phyloP scores from a whole-genome alignment of 2,113 vertebrate genomes.

The Jacana jacana region DNA sequence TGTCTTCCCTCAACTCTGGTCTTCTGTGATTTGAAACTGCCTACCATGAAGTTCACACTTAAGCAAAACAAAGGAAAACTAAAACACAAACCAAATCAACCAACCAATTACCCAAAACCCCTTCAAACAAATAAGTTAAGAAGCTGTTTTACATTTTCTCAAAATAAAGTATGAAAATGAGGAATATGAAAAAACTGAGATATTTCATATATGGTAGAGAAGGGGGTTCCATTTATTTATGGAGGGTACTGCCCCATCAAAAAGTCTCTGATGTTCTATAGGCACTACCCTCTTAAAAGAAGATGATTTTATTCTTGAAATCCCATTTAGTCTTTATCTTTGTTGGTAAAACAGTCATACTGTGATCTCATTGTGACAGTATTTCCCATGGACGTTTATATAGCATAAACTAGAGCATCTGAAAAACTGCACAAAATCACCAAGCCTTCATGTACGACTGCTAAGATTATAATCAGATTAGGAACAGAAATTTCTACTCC shows the following conservation, averaged over 20 bases:
- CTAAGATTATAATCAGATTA: not conserved
- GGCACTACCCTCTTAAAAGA: not conserved
- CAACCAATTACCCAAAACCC: rapidly evolving
- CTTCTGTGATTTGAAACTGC: not conserved
- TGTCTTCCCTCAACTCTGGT: not conserved
- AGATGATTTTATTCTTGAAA: not conserved
- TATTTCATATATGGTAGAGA: not conserved
- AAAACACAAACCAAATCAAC: not conserved
- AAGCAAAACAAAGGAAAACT: not conserved
- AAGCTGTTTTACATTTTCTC: not conserved
- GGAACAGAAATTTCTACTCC: not conserved
- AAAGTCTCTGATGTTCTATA: not conserved
- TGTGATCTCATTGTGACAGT: not conserved
- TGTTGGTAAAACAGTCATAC: not conserved
- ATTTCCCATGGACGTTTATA: not conserved
- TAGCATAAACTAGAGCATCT: not conserved
- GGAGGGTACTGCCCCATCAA: not conserved
- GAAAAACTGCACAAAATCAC: not conserved
- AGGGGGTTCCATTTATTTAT: not conserved
- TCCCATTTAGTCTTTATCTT: not conserved
- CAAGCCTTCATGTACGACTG: not conserved
- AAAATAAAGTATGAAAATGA: not conserved
- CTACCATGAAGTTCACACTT: not conserved
- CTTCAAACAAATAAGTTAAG: not conserved
- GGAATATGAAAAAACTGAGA: not conserved